Conservation (phyloP, 2,797 vertebrate species). For the Acrossocheilus wenchowensis region DNA sequence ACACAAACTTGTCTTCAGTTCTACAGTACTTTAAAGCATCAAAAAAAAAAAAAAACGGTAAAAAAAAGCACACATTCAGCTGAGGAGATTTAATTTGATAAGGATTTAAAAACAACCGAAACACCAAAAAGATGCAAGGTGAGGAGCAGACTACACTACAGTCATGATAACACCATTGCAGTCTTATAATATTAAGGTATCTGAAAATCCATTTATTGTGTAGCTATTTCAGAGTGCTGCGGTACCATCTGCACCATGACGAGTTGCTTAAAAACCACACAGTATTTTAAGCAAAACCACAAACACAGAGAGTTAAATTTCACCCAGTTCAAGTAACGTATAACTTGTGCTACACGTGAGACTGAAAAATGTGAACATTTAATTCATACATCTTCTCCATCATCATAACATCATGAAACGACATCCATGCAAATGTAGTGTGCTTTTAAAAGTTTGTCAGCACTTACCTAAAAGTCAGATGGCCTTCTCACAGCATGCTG, state of each 20-base stretch:
- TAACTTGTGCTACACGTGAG: background rate
- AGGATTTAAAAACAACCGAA: background rate
- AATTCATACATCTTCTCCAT: background rate
- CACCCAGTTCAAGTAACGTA: background rate
- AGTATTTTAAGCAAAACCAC: background rate
- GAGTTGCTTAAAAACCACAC: background rate
- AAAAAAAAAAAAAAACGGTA: background rate
- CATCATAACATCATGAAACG: background rate
- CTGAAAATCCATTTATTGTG: background rate
- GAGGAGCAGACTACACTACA: background rate
- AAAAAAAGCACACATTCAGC: background rate
- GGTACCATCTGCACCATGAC: background rate
- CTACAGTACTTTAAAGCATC: background rate
- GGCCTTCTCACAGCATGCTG: background rate
- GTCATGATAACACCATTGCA: background rate
- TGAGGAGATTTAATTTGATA: background rate
- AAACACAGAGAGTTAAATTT: background rate
- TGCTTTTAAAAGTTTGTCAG: background rate
- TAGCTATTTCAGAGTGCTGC: background rate
- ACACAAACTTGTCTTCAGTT: background rate
- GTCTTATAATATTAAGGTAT: no score
- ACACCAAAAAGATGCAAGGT: background rate
- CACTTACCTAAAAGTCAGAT: background rate
- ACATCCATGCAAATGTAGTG: background rate
- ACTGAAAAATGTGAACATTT: background rate